Percentiles rank a stretch among this genome's conserved stretches.
Evolutionary conservation across 2,797 vertebrate genomes (phyloP).

Genomic region (Tenualosa ilisha): DNA sequence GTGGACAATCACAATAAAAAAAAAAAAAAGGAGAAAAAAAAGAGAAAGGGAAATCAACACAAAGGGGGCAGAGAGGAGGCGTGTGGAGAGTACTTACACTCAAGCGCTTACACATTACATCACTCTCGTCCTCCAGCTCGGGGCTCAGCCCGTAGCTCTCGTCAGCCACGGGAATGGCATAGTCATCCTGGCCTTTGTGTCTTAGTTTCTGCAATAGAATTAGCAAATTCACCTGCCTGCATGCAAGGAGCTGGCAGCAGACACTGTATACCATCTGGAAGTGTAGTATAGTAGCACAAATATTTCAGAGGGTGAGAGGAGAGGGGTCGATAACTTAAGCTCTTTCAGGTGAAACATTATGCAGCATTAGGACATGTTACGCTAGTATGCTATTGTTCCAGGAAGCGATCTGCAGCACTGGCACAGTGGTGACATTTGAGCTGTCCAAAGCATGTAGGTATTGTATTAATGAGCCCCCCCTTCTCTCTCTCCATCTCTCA

Average conservation of each 20-base stretch:
- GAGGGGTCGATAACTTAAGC: not conserved
- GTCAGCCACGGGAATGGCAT: slow-evolving; percentile 86
- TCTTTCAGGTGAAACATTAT: slow-evolving; percentile 17
- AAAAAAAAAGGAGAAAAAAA: slow-evolving; percentile 59
- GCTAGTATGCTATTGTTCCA: slow-evolving; percentile 21
- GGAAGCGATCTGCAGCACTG: slow-evolving; percentile 9
- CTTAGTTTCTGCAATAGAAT: slow-evolving; percentile 91
- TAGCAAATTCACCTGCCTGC: slow-evolving; percentile 35
- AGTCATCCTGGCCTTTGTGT: slow-evolving; percentile 89
- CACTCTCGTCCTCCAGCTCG: slow-evolving; percentile 86
- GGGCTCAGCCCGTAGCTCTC: slow-evolving; percentile 88
- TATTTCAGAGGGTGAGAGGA: not conserved
- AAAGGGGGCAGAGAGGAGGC: slow-evolving; percentile 65
- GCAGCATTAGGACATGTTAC: slow-evolving; percentile 8
- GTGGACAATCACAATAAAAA: slow-evolving; percentile 65
- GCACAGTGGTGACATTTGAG: slow-evolving; percentile 24
- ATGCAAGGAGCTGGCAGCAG: slow-evolving; percentile 7
- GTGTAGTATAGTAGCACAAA: not conserved
- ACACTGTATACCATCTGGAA: not conserved
- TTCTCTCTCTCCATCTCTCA: not conserved
- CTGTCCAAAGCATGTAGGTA: slow-evolving; percentile 23
- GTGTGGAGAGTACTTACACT: slow-evolving; percentile 78
- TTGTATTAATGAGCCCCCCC: slow-evolving; percentile 11
- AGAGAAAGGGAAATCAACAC: slow-evolving; percentile 76
- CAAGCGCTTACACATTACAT: slow-evolving; percentile 88